A percentile compares a stretch with the other conserved stretches of the same genome.
Conservation (phyloP, 2,888 invertebrate genomes). For the Choristoneura rosaceana region DNA sequence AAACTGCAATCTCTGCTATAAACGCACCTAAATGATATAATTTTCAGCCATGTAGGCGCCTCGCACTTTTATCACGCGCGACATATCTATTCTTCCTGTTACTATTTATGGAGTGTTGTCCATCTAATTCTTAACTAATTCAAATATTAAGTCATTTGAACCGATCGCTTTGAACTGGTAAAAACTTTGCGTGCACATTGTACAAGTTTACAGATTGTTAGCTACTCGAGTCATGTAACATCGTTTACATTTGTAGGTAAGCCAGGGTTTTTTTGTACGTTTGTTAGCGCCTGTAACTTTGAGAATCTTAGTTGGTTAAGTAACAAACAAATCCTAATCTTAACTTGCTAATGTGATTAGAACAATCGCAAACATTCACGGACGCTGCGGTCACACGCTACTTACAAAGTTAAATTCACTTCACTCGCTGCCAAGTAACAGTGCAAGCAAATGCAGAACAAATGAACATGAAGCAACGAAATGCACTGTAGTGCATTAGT, state of each 20-base stretch:
- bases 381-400: slow-evolving; percentile 56
- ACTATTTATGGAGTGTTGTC: no score
- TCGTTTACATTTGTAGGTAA: neutral
- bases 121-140: no score
- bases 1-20: no score
- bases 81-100: no score
- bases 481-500: neutral
- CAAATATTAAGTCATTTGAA: no score
- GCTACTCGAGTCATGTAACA: neutral
- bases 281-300: neutral
- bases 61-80: no score
- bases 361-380: slow-evolving; percentile 61
- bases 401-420: slow-evolving; percentile 43
- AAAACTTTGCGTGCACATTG: no score
- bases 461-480: neutral
- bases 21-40: no score
- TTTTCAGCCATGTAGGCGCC: no score
- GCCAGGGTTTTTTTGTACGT: neutral
- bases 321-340: slow-evolving; percentile 3
- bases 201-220: no score
- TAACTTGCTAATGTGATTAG: slow-evolving; percentile 50
- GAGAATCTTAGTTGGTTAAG: neutral
- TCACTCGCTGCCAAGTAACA: slow-evolving; percentile 29
- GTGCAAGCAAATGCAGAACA: slow-evolving; percentile 26
- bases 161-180: no score